Base-by-base conservation (phyloP, 2,797 vertebrate species). In the Spatula clypeata region DNA sequence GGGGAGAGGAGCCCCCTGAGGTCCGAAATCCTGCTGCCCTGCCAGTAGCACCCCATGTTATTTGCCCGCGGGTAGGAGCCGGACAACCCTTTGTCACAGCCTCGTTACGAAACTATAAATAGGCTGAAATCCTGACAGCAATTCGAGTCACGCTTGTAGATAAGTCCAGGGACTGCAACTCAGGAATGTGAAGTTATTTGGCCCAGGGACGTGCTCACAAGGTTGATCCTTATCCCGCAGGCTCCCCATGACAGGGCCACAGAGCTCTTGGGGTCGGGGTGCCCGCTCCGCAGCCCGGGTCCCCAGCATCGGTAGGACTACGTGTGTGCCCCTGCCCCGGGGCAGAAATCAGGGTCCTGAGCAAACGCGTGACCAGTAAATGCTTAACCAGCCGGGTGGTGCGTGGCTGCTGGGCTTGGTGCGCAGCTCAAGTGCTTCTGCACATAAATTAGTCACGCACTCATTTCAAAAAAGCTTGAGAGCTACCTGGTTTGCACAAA, bases 391-490 rank as follows among this genome's bases (percentile, higher is more conserved):
- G 62, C 51, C 54, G 51, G 0, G 11, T 57, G 84, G 6, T 49
- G 88, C 81, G 4, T 45, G 2, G 79, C 92, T 71, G 84, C 88
- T 44, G 14, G 44, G 61, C 75, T 57, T 58, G 47, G 69, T 1
- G 1, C n/a, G 70, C 79, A 75, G 53, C 51, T 9, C 27, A 21
- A 84, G 70, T 42, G 85, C 90, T 88, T 45, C 91, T 86, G 47
- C 88, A 86, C 83, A 86, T 82, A 94, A 93, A 95, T 97, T 96
- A 92, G 91, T 95, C 88, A 95, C 88, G 94, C 62, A 53, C 70
- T 71, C 44, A 24, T 88, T 95, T 34, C 24, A 86, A 75, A 93
- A 90, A 96, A 65, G 12, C 62, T 49, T 29, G 0, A 75, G 70
- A 82, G 76, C 87, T 93, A 93, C 74, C 76, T 81, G 90, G 32